phyloP scores from a whole-genome alignment of 2,113 vertebrate genomes.

The Etia nguti region DNA sequence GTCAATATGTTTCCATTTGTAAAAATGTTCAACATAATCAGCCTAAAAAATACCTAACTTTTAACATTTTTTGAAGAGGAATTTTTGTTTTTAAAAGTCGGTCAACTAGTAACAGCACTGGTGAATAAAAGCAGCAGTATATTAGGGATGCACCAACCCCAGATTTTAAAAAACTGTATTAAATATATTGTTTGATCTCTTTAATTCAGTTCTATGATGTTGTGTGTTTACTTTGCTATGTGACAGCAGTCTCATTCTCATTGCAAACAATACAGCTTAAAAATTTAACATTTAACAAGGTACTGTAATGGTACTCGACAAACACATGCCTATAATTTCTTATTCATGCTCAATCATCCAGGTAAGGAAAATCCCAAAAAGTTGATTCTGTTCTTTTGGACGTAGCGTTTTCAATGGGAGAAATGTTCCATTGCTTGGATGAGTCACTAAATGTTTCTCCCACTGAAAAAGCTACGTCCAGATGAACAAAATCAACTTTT shows the following conservation, averaged over 20 bases:
- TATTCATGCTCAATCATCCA: not conserved
- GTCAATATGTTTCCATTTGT: not conserved
- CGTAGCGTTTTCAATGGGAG: too few relatives aligned
- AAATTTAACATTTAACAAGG: not conserved
- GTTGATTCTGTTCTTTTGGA: not conserved
- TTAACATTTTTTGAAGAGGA: not conserved
- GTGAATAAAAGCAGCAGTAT: not conserved
- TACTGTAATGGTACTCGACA: not conserved
- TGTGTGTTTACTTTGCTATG: not conserved
- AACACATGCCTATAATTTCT: not conserved
- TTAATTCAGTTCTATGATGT: not conserved
- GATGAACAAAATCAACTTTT: not conserved
- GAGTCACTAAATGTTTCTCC: too few relatives aligned
- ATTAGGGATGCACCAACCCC: not conserved
- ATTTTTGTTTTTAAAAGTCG: not conserved
- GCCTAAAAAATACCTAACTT: not conserved
- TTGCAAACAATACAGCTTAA: not conserved
- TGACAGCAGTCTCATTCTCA: not conserved
- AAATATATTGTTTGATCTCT: not conserved
- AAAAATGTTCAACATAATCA: not conserved
- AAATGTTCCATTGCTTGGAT: too few relatives aligned
- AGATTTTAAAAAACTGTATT: not conserved
- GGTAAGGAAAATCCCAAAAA: not conserved
- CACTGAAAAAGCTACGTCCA: not conserved
- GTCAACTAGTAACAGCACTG: not conserved